Conservation (phyloP, 2,888 invertebrate genomes). For the Ophraella communa region DNA sequence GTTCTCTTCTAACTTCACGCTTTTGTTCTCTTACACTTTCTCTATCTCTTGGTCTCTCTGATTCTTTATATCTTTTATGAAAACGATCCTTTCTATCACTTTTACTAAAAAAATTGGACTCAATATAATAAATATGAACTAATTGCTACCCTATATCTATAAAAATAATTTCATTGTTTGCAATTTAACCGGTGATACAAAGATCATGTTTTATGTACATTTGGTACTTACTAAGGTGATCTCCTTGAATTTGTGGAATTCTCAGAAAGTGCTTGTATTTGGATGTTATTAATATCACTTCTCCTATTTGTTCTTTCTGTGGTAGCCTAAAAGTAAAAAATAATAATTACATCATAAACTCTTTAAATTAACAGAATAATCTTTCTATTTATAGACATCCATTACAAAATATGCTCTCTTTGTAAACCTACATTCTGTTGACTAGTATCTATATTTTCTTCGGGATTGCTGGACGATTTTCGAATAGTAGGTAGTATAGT, state of each 20-base stretch:
- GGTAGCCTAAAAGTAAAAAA: constrained; percentile 49
- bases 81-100: constrained; percentile 54
- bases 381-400: constrained; percentile 37
- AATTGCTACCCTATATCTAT: neutral
- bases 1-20: constrained; percentile 50
- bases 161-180: too few species aligned
- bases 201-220: neutral
- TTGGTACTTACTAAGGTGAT: constrained; percentile 50
- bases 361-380: constrained; percentile 9
- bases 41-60: constrained; percentile 49
- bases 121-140: neutral
- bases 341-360: constrained; percentile 13
- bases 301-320: constrained; percentile 53
- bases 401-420: constrained; percentile 29
- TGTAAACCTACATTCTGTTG: constrained; percentile 54
- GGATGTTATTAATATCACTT: constrained; percentile 52
- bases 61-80: constrained; percentile 56
- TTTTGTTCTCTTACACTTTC: constrained; percentile 56
- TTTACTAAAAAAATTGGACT: constrained; percentile 36
- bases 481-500: constrained; percentile 59
- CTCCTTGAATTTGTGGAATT: constrained; percentile 44
- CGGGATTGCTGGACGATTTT: constrained; percentile 48
- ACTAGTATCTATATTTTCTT: constrained; percentile 54
- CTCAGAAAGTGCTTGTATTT: constrained; percentile 47
- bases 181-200: neutral